Evolutionary conservation across 2,113 vertebrate genomes (phyloP), one percentile per base, ranked within the genome.

Genomic region (Platycercus adscitus): DNA sequence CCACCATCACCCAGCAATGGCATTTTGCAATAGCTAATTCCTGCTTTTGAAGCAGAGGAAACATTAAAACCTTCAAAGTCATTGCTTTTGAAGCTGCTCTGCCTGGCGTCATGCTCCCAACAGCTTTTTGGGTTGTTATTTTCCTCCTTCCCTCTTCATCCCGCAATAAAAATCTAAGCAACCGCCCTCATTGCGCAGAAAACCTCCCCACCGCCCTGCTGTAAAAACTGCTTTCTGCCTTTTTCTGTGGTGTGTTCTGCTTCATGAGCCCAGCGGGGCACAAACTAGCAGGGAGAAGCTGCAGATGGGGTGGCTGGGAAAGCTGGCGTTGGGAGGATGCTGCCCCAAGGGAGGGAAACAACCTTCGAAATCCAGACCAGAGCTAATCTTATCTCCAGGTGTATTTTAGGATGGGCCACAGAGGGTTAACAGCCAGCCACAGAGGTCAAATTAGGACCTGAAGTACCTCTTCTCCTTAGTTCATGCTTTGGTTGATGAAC

Each of bases 401-500:
- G 72, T 78, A 61, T 41, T 64, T 93, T 72, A 68, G 82, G 47
- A 60, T 35, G 60, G 77, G 60, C 35, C 76, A 56, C 63, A 3
- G 7, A 60, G 94, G 91, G 96, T 97, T 97, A 97, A 97, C 44
- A 86, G 80, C 47, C 77, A 60, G 81, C 18, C 44, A 20, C 60
- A 37, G 77, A 61, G 86, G 94, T 97, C 91, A 91, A 9, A 77
- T 3, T 66, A 55, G 93, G 95, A 89, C 88, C 82, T 88, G 56
- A 86, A 88, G 82, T 76, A 52, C 65, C 93, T 93, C 76, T 64
- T 53, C 92, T 91, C 64, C 10, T 68, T 7, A 35, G 43, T 76
- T 91, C 71, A 55, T 0, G 69, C 71, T 93, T 78, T 75, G 82
- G 17, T 94, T 90, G 95, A 61, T 88, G 89, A 89, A 73, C 81